Evolutionary conservation across 1,140 invertebrate genomes (phyloP), one percentile per base, ranked within the genome.

Genomic region (Macrosteles quadrilineatus): DNA sequence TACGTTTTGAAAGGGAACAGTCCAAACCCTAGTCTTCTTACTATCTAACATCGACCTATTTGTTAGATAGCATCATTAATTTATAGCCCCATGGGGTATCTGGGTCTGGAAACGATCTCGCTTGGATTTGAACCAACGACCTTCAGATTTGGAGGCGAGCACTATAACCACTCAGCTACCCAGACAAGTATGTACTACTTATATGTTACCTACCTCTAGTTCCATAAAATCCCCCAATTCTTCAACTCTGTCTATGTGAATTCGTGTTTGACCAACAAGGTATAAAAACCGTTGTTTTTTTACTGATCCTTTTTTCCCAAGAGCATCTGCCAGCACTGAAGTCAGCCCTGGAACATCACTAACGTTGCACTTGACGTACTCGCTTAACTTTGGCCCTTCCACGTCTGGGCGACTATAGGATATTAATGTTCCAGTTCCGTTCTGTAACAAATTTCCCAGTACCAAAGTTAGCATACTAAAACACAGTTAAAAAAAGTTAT

Each of bases 201-300:
- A n/a, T n/a, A n/a, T n/a, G n/a, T 6, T 21, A 27, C 19, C 72
- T 74, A 96, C 94, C 84, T 98, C 96, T 43, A 98, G 82, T 82
- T 98, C 95, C 83, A 97, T 88, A 77, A 92, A 98, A 78, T 90
- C 78, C 3, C 96, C 96, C 17, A 98, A 83, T 62, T 83, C 84
- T 74, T 90, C 81, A 0, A 98, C 96, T 75, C 86, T 78, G 80
- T 98, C 96, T 72, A 97, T 82, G 79, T 98, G 96, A 36, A 98
- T 85, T 72, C 95, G 85, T 9, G 95, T 97, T 77, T 96, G 91
- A 0, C 87, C 92, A 43, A 92, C 82, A 76, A 96, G 82, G 73
- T 88, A 96, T 2, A 98, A 81, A 66, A 85, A 81, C 40, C 96
- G 83, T 0, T 75, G 81, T 81, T 97, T 96, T 70, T 85, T 86